Conservation (phyloP, 2,888 invertebrate species). For the Ditylenchus weischeri region DNA sequence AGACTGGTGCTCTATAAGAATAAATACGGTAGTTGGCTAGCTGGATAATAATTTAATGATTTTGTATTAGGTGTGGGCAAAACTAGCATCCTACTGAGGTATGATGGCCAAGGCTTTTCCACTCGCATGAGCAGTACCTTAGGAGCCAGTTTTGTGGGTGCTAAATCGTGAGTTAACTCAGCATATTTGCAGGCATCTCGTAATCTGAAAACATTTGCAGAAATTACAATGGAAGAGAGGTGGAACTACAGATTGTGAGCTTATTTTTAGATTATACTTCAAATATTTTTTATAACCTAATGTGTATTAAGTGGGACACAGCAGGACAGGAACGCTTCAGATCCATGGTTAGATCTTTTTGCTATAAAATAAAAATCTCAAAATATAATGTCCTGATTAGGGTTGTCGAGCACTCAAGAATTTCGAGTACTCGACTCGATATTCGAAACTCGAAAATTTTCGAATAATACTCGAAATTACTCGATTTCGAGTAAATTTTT, state of each 20-base stretch:
- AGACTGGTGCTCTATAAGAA: too few relatives aligned
- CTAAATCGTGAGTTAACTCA: conserved; percentile 18
- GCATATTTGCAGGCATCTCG: not conserved
- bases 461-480: too few relatives aligned
- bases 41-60: not conserved
- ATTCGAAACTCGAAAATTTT: too few relatives aligned
- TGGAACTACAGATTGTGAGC: conserved; percentile 7
- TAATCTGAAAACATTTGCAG: not conserved
- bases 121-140: conserved; percentile 36
- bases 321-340: conserved; percentile 43
- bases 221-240: conserved; percentile 13
- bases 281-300: conserved; percentile 8
- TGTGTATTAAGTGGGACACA: conserved; percentile 34
- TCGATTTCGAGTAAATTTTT: too few relatives aligned
- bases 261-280: not conserved
- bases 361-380: not conserved
- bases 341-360: conserved; percentile 34
- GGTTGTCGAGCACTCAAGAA: too few relatives aligned
- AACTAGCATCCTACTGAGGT: conserved; percentile 41
- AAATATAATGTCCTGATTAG: too few relatives aligned
- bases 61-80: conserved; percentile 40
- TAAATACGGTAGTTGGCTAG: too few relatives aligned
- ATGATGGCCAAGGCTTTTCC: conserved; percentile 41
- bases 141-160: conserved; percentile 38
- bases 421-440: too few relatives aligned